Conservation (phyloP, 2,888 invertebrate genomes). For the Caenorhabditis sp. region DNA sequence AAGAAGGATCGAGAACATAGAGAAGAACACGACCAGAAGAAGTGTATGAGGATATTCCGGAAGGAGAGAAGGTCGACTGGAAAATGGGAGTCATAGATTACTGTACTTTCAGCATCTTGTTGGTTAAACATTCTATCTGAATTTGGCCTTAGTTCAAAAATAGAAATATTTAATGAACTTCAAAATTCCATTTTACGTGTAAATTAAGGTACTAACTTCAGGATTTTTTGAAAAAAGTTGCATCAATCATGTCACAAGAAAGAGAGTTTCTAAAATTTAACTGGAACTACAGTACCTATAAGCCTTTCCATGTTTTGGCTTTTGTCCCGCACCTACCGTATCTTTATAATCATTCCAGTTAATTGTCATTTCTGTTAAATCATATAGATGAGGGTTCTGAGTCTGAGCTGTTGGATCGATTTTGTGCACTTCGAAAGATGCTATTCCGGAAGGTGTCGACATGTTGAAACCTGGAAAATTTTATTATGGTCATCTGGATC, state of each 20-base stretch:
- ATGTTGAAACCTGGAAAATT: not conserved
- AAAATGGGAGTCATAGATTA: not conserved
- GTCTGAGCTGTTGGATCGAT: not conserved
- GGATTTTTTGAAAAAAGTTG: no score
- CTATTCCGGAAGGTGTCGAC: conserved; percentile 4
- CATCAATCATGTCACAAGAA: no score
- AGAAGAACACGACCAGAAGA: conserved; percentile 51
- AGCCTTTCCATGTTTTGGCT: no score
- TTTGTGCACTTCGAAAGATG: conserved; percentile 3
- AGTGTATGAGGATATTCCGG: conserved; percentile 47
- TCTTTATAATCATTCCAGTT: conserved; percentile 35
- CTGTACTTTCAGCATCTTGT: not conserved
- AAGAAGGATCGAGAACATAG: conserved; percentile 57
- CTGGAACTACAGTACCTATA: no score
- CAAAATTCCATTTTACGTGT: no score
- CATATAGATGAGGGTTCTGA: conserved; percentile 23
- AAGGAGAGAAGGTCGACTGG: conserved; percentile 53
- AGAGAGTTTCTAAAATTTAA: no score
- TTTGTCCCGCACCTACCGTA: no score
- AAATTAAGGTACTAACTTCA: no score
- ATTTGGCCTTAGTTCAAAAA: no score
- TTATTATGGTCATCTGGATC: not conserved
- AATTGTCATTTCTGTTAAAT: conserved; percentile 34
- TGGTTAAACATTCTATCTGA: no score
- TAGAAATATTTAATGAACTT: no score